Percentiles rank a stretch among this genome's conserved stretches.
Evolutionary conservation across 2,888 invertebrate species (phyloP).

Genomic region (Pyrrhia umbra): DNA sequence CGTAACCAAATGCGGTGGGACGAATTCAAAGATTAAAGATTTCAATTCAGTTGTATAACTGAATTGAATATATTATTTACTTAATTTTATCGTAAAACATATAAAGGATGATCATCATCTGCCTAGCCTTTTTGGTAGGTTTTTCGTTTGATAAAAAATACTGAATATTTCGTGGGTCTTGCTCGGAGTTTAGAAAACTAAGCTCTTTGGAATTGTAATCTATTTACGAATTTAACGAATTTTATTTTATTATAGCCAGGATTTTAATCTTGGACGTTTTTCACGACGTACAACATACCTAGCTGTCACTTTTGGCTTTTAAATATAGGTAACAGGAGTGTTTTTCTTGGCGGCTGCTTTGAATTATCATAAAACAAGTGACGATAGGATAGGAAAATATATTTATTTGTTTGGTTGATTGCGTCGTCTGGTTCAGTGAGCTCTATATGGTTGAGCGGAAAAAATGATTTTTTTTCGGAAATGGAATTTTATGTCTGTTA

Average conservation of each 20-base stretch:
- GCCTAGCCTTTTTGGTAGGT: no score
- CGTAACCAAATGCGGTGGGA: not conserved
- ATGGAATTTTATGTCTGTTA: no score
- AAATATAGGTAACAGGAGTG: constrained; percentile 37
- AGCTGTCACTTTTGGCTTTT: no score
- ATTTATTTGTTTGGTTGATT: not conserved
- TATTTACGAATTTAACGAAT: constrained; percentile 3
- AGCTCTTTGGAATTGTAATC: constrained; percentile 28
- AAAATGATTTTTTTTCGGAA: not conserved
- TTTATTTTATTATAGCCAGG: constrained; percentile 22
- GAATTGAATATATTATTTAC: no score
- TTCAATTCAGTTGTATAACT: not conserved
- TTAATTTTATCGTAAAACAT: no score
- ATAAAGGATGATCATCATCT: no score
- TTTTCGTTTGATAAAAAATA: not conserved
- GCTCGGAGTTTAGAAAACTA: constrained; percentile 1
- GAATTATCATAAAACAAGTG: constrained; percentile 26
- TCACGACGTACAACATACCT: not conserved
- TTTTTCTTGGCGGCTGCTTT: constrained; percentile 6
- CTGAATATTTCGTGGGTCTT: constrained; percentile 7
- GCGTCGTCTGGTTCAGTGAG: not conserved
- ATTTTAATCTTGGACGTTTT: not conserved
- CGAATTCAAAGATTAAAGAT: not conserved
- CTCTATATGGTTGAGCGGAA: not conserved
- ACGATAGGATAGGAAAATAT: constrained; percentile 1